These are phyloP conservation scores for Ptilodon capucinus DNA, from an alignment of 2,888 invertebrate species.

Conservation along the genomic window DNA sequence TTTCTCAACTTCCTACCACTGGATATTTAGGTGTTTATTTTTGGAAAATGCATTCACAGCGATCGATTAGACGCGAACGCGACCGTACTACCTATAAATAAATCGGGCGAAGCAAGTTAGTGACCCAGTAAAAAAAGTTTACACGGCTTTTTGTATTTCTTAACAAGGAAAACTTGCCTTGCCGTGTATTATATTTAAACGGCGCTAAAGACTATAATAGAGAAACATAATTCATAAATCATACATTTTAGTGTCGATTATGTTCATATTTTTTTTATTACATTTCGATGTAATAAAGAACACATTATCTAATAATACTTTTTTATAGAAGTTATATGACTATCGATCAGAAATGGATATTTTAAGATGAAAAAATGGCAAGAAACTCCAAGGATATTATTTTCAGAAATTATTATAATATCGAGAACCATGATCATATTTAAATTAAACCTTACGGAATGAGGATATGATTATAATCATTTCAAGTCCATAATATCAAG, in stretches of 20 bases:
- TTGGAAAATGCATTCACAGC: conserved; percentile 52
- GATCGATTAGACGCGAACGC: conserved; percentile 48
- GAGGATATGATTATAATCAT: too few species aligned
- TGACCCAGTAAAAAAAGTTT: conserved; percentile 41
- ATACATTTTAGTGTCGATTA: conserved; percentile 14
- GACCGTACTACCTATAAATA: conserved; percentile 49
- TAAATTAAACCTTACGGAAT: too few species aligned
- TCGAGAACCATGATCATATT: too few species aligned
- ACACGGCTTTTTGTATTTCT: conserved; percentile 13
- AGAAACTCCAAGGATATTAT: too few species aligned
- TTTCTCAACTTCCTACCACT: conserved; percentile 1
- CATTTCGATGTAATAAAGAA: too few species aligned
- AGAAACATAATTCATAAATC: conserved; percentile 13
- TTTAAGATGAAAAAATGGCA: too few species aligned
- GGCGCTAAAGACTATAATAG: background rate
- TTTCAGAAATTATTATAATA: too few species aligned
- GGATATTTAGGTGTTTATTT: conserved; percentile 33
- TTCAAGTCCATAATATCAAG: too few species aligned
- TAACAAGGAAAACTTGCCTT: conserved; percentile 3
- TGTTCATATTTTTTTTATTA: too few species aligned
- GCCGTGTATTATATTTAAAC: background rate
- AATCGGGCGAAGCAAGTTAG: conserved; percentile 16
- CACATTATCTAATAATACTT: too few species aligned
- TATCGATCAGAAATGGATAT: too few species aligned
- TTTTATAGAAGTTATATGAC: too few species aligned